A percentile compares a stretch with the other conserved stretches of the same genome.
These are phyloP conservation scores for Monopterus albus DNA, from an alignment of 2,113 vertebrate species.

Conservation along the genomic window DNA sequence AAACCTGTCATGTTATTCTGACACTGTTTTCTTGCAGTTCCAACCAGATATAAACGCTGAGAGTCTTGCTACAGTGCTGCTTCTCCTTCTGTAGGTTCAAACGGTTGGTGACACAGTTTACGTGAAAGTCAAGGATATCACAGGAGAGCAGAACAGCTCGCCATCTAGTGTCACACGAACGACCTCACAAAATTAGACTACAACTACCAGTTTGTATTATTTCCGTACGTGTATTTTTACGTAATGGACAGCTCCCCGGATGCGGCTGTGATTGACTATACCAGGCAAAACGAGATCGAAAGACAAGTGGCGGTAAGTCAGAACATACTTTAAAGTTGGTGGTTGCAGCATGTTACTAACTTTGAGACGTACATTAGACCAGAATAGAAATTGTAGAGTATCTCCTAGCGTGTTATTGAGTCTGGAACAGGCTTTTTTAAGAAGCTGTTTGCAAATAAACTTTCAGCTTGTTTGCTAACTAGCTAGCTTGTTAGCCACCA, in stretches of 20 bases:
- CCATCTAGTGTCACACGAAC: constrained; percentile 50
- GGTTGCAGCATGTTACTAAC: background rate
- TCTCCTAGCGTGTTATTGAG: accelerated
- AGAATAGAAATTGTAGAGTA: background rate
- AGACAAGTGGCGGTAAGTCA: constrained; percentile 80
- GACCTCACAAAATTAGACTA: constrained; percentile 46
- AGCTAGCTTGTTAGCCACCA: constrained; percentile 62
- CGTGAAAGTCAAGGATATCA: background rate
- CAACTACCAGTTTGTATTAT: constrained; percentile 55
- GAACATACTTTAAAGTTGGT: constrained; percentile 44
- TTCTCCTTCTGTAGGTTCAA: too few species aligned
- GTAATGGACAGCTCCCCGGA: constrained; percentile 81
- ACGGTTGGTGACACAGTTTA: too few species aligned
- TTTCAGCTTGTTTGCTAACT: constrained; percentile 75
- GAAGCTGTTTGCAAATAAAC: constrained; percentile 43
- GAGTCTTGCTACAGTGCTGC: too few species aligned
- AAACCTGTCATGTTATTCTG: too few species aligned
- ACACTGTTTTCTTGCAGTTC: background rate
- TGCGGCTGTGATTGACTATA: constrained; percentile 80
- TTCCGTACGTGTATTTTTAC: constrained; percentile 41
- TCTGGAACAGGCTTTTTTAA: background rate
- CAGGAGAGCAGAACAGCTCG: background rate
- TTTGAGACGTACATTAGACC: background rate
- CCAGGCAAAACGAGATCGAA: constrained; percentile 73
- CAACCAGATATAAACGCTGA: background rate